Evolutionary conservation across 1,140 invertebrate genomes (phyloP).

Genomic region (Panulirus ornatus): DNA sequence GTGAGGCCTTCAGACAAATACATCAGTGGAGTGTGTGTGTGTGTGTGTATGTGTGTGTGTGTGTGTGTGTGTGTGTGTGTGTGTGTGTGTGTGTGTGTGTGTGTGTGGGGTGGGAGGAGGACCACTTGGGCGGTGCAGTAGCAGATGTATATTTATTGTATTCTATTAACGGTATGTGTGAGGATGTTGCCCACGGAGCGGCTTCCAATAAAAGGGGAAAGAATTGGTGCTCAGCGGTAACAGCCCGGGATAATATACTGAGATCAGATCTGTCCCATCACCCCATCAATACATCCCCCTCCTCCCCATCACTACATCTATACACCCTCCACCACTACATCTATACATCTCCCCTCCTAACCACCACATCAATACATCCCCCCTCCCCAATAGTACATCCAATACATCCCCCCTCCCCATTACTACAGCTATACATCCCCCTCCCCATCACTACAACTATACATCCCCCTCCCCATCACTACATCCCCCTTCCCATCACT

Average conservation of each 20-base stretch:
- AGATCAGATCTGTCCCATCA: not conserved
- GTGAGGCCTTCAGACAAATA: not conserved
- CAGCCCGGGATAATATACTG: no score
- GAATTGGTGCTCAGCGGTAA: no score
- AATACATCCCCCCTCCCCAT: no score
- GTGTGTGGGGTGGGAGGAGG: not conserved
- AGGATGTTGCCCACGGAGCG: no score
- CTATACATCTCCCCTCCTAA: not conserved
- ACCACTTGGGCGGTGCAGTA: no score
- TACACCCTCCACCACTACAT: not conserved
- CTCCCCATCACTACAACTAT: not conserved
- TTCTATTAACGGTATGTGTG: no score
- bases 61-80: not conserved
- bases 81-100: not conserved
- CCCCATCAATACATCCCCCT: not conserved
- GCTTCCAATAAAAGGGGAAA: no score
- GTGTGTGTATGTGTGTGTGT: slow-evolving; percentile 13
- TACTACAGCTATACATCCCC: no score
- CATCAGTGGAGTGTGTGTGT: not conserved
- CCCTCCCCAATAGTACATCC: no score
- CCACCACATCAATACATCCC: not conserved
- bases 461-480: not conserved
- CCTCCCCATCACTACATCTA: not conserved
- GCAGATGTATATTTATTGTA: no score
- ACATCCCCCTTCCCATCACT: not conserved